Base-by-base conservation (phyloP, 2,113 vertebrate genomes). In the Hyperoodon ampullatus region DNA sequence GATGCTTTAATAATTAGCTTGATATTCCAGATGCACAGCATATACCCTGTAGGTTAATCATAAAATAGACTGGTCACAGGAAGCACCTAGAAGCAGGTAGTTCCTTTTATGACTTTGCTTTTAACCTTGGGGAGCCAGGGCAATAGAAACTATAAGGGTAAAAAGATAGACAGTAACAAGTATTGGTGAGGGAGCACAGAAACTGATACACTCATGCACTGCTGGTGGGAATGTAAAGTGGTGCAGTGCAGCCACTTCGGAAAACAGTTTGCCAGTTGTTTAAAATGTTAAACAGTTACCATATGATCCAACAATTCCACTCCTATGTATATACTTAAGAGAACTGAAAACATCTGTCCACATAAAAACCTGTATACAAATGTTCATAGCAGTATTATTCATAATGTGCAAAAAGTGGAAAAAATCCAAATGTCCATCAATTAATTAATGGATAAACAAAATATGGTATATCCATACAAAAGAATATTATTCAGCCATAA, bases 161-260 rank as follows among this genome's bases (percentile, higher is more conserved):
- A 53, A 75, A 82, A 66, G 74, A 60, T 61, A 72, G 21, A 28
- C 3, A 19, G 5, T 18, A 50, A 19, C 18, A 72, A 58, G 93
- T 12, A 19, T 0, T 33, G 61, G 84, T 10, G 19, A 61, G 33
- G 70, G 55, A 1, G 15, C 33, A 35, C 61, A 66, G 74, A 83
- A 55, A 71, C 0, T 0, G 2, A n/a, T 30, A 61, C 2, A 26
- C 39, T 61, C 13, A 1, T 0, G 18, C 1, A 23, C 0, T 35
- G 18, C 33, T 50, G 42, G 19, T 42, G 15, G 92, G 47, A 42
- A 42, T 1, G 19, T 3, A 39, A 55, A 33, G 39, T 5, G 30
- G 58, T 9, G 5, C 55, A 63, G 58, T 9, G 7, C 55, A 63
- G 71, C 6, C 1, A 16, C 63, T 80, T n/a, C 61, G 74, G 33